Evolutionary conservation across 2,888 invertebrate genomes (phyloP), one percentile per base, ranked within the genome.

Genomic region (Zootermopsis nevadensis): DNA sequence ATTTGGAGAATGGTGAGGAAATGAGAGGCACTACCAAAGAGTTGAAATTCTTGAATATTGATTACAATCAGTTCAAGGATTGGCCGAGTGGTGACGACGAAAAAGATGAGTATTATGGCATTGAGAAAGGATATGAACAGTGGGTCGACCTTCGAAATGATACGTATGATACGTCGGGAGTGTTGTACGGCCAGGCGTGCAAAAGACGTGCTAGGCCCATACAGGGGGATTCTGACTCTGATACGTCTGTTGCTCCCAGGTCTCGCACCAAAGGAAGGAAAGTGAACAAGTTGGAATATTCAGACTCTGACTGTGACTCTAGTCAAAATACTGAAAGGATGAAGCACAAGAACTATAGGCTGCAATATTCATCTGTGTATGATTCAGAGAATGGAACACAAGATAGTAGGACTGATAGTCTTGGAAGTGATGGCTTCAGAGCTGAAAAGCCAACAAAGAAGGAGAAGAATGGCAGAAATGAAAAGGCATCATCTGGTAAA

Each of bases 1-100:
- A 93, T 86, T 87, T 93, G 55, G 80, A 85, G 22, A 86, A 87
- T 83, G 82, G 84, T 15, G 90, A 92, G 84, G 86, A 86, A 30
- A 86, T 86, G 77, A 85, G 93, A 69, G 93, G 93, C 72, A 90
- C 93, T 30, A 93, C 93, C 67, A 94, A 93, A 0, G 95, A 95
- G 88, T 90, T 95, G n/a, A 94, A 94, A 87, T 95, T 93, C 88
- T 90, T 95, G 2, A 94, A 95, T 87, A 92, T 95, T 55, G 95
- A 95, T 88, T 95, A 93, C 82, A 91, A 92, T 30, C 91, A 93
- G 85, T 94, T 93, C 87, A 92, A 93, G 86, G 92, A 94, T 77
- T 91, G 94, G 88, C 94, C 94, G 0, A 91, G 91, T 55, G 92
- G 92, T 31, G 90, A 91, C 1, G 91, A 91, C 1, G 92, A 92